Conservation (phyloP, 1,140 invertebrate genomes). For the Bombus waltoni region DNA sequence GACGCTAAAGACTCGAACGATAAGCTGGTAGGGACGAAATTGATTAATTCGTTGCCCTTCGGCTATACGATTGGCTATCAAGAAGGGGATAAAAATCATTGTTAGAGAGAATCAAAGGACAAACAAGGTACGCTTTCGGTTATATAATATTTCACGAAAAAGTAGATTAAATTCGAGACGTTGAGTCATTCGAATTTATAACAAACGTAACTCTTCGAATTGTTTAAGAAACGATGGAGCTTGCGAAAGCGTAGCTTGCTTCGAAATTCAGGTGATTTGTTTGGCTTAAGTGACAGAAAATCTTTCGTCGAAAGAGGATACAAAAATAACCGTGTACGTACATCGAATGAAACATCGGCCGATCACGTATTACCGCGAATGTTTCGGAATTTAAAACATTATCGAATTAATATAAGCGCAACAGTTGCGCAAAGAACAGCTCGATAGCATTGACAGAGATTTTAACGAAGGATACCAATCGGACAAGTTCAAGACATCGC, state of each 20-base stretch:
- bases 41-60: no score
- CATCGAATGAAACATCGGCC: background rate
- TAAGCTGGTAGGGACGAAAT: no score
- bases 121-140: no score
- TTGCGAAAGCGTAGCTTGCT: background rate
- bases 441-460: no score
- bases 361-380: background rate
- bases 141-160: background rate
- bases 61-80: no score
- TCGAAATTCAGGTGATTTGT: background rate
- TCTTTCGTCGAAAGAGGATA: background rate
- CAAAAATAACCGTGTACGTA: background rate
- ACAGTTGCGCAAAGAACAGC: background rate
- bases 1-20: no score
- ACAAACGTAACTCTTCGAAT: background rate
- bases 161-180: no score
- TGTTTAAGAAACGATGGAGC: background rate
- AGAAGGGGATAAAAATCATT: background rate
- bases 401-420: background rate
- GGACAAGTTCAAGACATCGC: background rate
- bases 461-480: no score
- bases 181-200: background rate
- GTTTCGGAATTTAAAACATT: background rate
- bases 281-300: background rate
- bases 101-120: background rate